Evolutionary conservation across 2,888 invertebrate species (phyloP), one percentile per base, ranked within the genome.

Genomic region (Ommatoiulus sabulosus): DNA sequence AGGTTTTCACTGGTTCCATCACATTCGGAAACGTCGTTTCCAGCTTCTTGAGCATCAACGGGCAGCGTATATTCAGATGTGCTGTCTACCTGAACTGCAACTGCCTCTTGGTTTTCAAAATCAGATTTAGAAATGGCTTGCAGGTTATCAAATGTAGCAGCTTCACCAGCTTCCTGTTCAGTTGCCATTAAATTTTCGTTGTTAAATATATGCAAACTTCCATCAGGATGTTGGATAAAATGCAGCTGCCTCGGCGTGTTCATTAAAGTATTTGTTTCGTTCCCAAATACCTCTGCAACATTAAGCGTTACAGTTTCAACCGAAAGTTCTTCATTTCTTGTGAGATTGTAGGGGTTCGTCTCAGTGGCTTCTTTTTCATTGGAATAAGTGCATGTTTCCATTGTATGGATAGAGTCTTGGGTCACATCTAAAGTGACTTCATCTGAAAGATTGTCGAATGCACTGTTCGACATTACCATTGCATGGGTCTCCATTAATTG

Each of bases 141-240:
- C 57, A 15, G 15, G 4, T 0, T 0, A 44, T 84, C 84, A 20
- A 84, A 84, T 7, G 84, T 84, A 12, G 10, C 84, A 84, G 20
- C 84, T 84, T 35, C 84, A 20, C 12, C 15, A 5, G 35, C 24
- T 20, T 84, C 84, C 15, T 84, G 12, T 43, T 43, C 44, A 10
- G 8, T 44, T 20, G 35, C 24, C 84, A 20, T 10, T 35, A 35
- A n/a, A 20, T 7, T 44, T 84, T 84, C 84, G 15, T 84, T 84
- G 24, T 84, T 43, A 84, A 84, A 44, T 84, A 44, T 84, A 57
- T 84, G 84, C 24, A 84, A 43, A 15, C 84, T 84, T 43, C 84
- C 84, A 20, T 84, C 84, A 10, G 44, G 35, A 84, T 84, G 84
- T 15, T 84, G 84, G 44, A 84, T 84, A 24, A 84, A 35, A 84